phyloP scores from a whole-genome alignment of 2,888 invertebrate species.

The Corbicula japonica region DNA sequence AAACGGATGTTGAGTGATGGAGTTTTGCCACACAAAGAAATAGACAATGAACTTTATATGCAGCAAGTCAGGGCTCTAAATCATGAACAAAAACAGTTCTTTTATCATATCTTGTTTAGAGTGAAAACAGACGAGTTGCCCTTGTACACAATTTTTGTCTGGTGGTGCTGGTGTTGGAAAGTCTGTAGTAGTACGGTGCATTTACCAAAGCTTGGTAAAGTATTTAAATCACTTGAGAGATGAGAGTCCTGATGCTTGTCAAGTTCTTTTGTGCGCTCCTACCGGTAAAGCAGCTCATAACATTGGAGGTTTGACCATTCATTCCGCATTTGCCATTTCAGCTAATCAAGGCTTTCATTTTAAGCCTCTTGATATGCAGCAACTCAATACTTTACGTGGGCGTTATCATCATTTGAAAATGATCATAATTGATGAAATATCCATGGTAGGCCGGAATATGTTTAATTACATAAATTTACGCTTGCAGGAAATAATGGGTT shows the following conservation, averaged over 20 bases:
- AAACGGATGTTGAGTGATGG: not conserved
- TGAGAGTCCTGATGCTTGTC: slow-evolving; percentile 39
- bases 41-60: slow-evolving; percentile 23
- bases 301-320: slow-evolving; percentile 44
- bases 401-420: slow-evolving; percentile 40
- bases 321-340: slow-evolving; percentile 43
- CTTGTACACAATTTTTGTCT: slow-evolving; percentile 39
- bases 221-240: slow-evolving; percentile 14
- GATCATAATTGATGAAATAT: slow-evolving; percentile 62
- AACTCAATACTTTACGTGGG: slow-evolving; percentile 27
- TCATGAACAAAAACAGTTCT: slow-evolving; percentile 41
- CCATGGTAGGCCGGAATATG: slow-evolving; percentile 64
- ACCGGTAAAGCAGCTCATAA: slow-evolving; percentile 52
- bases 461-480: slow-evolving; percentile 49
- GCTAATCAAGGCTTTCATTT: slow-evolving; percentile 37
- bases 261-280: slow-evolving; percentile 52
- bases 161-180: slow-evolving; percentile 56
- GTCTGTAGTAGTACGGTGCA: slow-evolving; percentile 27
- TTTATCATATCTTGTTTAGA: slow-evolving; percentile 35
- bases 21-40: slow-evolving; percentile 21
- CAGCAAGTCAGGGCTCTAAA: slow-evolving; percentile 23
- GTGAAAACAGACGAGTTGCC: slow-evolving; percentile 32
- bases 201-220: slow-evolving; percentile 40
- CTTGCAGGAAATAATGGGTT: slow-evolving; percentile 51
- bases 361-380: slow-evolving; percentile 43